phyloP scores from a whole-genome alignment of 2,797 vertebrate species.

The Mormyrops boulengeri region DNA sequence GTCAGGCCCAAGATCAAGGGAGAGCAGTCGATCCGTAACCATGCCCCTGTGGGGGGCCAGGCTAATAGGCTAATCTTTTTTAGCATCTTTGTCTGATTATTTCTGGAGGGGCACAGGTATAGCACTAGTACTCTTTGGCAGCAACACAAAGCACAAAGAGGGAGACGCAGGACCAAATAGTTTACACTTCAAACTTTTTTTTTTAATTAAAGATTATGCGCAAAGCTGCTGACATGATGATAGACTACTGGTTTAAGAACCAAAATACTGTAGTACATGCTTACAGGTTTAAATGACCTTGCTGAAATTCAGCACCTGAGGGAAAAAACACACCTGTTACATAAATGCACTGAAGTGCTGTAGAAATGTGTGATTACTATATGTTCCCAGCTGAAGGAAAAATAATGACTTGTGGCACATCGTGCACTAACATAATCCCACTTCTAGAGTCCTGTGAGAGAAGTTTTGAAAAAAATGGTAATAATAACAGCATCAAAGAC shows the following conservation, averaged over 20 bases:
- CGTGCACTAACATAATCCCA: neutral
- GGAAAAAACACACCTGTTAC: neutral
- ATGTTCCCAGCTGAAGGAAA: slow-evolving; percentile 1
- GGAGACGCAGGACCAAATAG: neutral
- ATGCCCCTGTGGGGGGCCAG: neutral
- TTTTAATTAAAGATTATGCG: neutral
- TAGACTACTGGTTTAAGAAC: neutral
- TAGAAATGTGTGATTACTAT: neutral
- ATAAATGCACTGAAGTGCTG: neutral
- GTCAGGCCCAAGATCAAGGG: neutral
- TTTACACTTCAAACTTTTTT: neutral
- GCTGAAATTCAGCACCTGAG: neutral
- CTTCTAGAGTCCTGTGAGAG: slow-evolving; percentile 22
- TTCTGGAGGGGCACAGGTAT: neutral
- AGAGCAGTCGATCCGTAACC: neutral
- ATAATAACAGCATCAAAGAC: slow-evolving; percentile 24
- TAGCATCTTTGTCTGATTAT: neutral
- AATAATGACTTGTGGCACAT: slow-evolving; percentile 27
- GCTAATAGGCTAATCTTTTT: neutral
- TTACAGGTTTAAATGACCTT: neutral
- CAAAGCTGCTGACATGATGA: neutral
- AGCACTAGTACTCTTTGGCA: neutral
- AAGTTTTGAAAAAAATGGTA: slow-evolving; percentile 14
- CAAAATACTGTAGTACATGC: neutral
- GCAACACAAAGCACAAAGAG: neutral